Conservation (phyloP, 2,797 vertebrate species). For the Numenius phaeopus region DNA sequence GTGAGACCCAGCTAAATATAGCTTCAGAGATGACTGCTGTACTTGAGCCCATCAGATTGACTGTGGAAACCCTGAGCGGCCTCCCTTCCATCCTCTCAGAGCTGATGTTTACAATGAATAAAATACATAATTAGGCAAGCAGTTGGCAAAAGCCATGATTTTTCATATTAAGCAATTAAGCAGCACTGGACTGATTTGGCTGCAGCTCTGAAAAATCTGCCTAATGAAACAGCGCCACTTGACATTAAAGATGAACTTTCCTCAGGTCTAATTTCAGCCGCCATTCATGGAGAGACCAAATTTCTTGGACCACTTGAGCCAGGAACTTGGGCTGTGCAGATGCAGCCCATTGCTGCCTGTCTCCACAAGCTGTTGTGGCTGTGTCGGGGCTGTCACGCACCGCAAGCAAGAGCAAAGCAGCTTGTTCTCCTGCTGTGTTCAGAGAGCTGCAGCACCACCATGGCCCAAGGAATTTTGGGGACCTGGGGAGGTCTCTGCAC, state of each 20-base stretch:
- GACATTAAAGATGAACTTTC: constrained; percentile 15
- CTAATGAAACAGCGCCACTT: constrained; percentile 19
- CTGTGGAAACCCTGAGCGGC: background rate
- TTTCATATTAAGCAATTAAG: constrained; percentile 49
- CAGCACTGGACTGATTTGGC: background rate
- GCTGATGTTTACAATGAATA: constrained; percentile 27
- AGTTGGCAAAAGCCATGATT: constrained; percentile 36
- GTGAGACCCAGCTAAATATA: constrained; percentile 15
- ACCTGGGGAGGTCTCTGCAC: background rate
- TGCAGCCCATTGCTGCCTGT: background rate
- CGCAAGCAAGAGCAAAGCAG: background rate
- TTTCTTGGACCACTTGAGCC: fast-evolving
- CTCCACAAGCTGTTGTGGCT: background rate
- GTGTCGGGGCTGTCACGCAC: fast-evolving
- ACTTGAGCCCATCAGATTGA: constrained; percentile 48
- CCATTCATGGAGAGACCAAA: background rate
- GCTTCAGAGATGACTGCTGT: background rate
- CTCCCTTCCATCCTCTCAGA: background rate
- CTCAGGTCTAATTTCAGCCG: background rate
- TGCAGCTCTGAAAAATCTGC: constrained; percentile 12
- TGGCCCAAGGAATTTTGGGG: fast-evolving
- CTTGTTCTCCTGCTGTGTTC: fast-evolving
- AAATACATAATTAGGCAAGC: constrained; percentile 53
- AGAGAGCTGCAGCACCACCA: background rate
- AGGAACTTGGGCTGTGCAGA: background rate